phyloP scores from a whole-genome alignment of 2,113 vertebrate species.

The Mormoops blainvillei region DNA sequence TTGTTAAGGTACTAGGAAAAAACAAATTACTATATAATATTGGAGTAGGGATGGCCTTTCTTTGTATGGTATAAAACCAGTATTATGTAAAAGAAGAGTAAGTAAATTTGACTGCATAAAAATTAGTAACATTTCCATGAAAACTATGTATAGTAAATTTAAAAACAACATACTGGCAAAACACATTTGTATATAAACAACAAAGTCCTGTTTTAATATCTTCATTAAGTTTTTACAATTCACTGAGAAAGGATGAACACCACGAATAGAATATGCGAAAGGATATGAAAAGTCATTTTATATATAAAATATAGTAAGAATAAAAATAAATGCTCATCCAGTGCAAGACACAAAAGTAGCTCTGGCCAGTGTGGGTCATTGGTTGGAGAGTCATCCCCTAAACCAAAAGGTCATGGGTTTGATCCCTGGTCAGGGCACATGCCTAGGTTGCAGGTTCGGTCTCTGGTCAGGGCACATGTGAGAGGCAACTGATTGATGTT shows the following conservation, averaged over 20 bases:
- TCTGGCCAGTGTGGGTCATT: too few relatives aligned
- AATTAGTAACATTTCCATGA: slow-evolving; percentile 2
- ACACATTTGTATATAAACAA: background rate
- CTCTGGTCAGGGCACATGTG: too few relatives aligned
- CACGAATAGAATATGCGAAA: background rate
- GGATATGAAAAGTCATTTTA: background rate
- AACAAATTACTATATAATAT: background rate
- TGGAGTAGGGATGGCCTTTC: background rate
- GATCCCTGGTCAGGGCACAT: too few relatives aligned
- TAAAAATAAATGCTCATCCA: background rate
- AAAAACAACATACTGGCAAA: background rate
- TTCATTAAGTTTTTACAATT: background rate
- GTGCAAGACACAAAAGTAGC: background rate
- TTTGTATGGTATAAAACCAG: background rate
- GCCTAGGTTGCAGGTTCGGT: too few relatives aligned
- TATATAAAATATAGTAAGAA: background rate
- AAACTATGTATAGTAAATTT: background rate
- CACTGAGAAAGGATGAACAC: background rate
- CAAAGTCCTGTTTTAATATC: background rate
- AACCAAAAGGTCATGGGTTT: too few relatives aligned
- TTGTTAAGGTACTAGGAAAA: background rate
- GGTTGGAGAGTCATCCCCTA: too few relatives aligned
- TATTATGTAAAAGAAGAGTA: background rate
- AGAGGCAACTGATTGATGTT: too few relatives aligned
- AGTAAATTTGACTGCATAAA: background rate